Evolutionary conservation across 1,140 invertebrate species (phyloP).

Genomic region (Aricia agestis): DNA sequence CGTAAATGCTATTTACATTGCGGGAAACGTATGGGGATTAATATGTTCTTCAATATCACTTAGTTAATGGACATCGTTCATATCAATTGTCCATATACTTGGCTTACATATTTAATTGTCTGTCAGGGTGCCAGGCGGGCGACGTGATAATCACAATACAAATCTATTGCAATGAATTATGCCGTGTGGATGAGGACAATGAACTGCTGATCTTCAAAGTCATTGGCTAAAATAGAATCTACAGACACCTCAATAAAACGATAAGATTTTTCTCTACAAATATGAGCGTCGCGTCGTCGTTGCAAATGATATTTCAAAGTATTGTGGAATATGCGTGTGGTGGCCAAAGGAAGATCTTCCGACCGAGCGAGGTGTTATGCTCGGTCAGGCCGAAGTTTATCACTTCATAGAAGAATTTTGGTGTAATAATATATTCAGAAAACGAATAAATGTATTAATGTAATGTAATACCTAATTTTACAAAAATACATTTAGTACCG

Average conservation of each 20-base stretch:
- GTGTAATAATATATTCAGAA: too few species aligned
- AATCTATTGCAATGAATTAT: conserved; percentile 15
- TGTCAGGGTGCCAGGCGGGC: neutral
- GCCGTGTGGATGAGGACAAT: neutral
- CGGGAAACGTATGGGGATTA: neutral
- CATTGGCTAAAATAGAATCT: conserved; percentile 5
- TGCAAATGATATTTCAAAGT: neutral
- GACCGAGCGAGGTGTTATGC: too few species aligned
- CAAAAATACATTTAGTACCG: too few species aligned
- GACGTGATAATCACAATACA: conserved; percentile 11
- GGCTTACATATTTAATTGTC: conserved; percentile 15
- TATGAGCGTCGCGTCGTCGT: neutral
- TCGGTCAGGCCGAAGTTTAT: too few species aligned
- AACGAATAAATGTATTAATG: too few species aligned
- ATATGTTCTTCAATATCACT: conserved; percentile 5
- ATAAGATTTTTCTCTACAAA: neutral
- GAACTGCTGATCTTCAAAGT: conserved; percentile 10
- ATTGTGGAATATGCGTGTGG: too few species aligned
- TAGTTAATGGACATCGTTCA: conserved; percentile 14
- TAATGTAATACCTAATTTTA: too few species aligned
- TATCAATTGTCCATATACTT: conserved; percentile 12
- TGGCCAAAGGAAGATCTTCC: too few species aligned
- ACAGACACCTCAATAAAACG: neutral
- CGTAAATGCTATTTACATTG: neutral
- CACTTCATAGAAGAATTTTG: too few species aligned